Conservation (phyloP, 1,140 invertebrate species). For the Diachasmimorpha longicaudata region DNA sequence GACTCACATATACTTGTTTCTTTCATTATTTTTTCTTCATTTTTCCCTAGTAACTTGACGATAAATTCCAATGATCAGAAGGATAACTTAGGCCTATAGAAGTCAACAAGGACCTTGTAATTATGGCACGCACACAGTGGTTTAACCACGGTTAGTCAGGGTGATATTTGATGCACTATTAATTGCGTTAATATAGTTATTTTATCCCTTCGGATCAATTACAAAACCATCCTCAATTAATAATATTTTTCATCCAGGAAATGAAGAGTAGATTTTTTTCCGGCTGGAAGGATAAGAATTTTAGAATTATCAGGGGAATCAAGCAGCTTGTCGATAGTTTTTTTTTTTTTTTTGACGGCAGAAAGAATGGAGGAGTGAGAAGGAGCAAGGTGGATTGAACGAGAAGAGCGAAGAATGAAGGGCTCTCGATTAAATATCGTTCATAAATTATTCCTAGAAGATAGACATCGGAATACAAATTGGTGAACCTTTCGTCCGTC, state of each 20-base stretch:
- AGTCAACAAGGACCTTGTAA: slow-evolving; percentile 2
- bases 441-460: slow-evolving; percentile 49
- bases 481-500: slow-evolving; percentile 29
- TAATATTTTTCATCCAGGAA: too few relatives aligned
- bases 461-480: slow-evolving; percentile 52
- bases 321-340: neutral
- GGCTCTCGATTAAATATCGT: slow-evolving; percentile 47
- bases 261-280: too few relatives aligned
- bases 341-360: neutral
- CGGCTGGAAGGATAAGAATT: too few relatives aligned
- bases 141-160: too few relatives aligned
- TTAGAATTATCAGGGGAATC: neutral
- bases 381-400: slow-evolving; percentile 9
- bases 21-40: neutral
- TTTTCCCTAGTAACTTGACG: slow-evolving; percentile 6
- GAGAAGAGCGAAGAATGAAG: slow-evolving; percentile 35
- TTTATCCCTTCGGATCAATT: too few relatives aligned
- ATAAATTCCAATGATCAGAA: slow-evolving; percentile 26
- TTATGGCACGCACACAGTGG: neutral
- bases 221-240: too few relatives aligned
- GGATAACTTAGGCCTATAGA: slow-evolving; percentile 2
- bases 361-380: neutral
- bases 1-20: neutral
- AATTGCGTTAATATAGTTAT: too few relatives aligned
- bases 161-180: too few relatives aligned